Evolutionary conservation across 2,797 vertebrate genomes (phyloP).

Genomic region (Mormyrops boulengeri): DNA sequence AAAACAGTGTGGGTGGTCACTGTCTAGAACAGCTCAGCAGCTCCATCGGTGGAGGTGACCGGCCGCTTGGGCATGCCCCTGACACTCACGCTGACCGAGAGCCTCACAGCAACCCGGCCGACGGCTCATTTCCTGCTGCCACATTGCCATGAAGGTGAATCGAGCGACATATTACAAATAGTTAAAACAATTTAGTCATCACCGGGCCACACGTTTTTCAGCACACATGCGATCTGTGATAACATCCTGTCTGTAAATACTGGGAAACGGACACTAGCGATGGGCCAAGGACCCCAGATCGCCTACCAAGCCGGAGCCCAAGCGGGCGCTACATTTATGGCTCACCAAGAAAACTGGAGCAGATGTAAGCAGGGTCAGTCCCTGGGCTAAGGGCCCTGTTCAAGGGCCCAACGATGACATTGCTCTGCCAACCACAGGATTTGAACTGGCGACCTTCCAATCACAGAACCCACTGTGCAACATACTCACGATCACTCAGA

Average conservation of each 20-base stretch:
- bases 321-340: not conserved
- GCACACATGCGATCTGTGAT: not conserved
- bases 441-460: not conserved
- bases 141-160: not conserved
- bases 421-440: not conserved
- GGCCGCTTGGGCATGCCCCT: not conserved
- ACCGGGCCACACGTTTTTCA: not conserved
- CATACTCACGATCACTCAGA: not conserved
- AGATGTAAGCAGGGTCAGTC: not conserved
- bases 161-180: not conserved
- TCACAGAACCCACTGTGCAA: not conserved
- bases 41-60: not conserved
- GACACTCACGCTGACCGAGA: not conserved
- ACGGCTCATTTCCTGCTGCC: not conserved
- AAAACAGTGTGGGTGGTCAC: not conserved
- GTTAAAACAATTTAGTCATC: not conserved
- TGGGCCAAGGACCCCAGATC: not conserved
- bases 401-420: not conserved
- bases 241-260: not conserved
- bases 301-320: not conserved
- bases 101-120: not conserved
- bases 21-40: not conserved
- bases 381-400: not conserved
- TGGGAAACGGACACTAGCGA: not conserved
- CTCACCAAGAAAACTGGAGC: not conserved